phyloP scores from a whole-genome alignment of 1,140 invertebrate genomes.

The Lasioglossum baleicum region DNA sequence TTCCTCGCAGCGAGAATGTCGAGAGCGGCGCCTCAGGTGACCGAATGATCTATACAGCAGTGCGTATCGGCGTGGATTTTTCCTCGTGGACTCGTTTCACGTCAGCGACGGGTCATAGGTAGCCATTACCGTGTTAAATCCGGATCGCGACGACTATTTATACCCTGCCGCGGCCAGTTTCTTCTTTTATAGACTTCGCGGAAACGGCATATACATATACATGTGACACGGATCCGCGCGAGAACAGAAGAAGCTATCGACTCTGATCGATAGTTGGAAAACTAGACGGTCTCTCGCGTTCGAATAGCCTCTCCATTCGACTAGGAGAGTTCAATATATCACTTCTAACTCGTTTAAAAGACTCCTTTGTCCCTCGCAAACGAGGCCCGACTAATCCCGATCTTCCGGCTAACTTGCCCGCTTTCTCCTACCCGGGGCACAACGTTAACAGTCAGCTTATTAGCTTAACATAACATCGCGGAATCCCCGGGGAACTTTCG shows the following conservation, averaged over 20 bases:
- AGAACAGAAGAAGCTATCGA: not conserved
- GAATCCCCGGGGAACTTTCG: not conserved
- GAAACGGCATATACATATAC: not conserved
- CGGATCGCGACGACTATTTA: not conserved
- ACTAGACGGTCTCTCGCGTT: not conserved
- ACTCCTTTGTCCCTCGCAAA: not conserved
- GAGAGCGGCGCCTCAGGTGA: no score
- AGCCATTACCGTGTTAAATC: conserved; percentile 19
- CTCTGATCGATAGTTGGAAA: conserved; percentile 20
- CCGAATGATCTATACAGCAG: no score
- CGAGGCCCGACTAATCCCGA: not conserved
- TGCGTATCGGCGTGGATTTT: not conserved
- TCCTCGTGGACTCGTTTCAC: not conserved
- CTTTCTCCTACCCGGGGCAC: not conserved
- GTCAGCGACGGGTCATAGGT: not conserved
- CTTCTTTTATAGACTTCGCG: conserved; percentile 24
- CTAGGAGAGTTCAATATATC: not conserved
- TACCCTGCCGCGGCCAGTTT: not conserved
- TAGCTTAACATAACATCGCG: not conserved
- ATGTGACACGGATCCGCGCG: conserved; percentile 1
- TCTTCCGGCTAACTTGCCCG: not conserved
- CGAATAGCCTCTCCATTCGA: not conserved
- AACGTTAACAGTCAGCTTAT: not conserved
- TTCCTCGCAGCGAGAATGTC: not conserved
- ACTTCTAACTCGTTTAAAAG: not conserved